Evolutionary conservation across 2,797 vertebrate genomes (phyloP).

Genomic region (Pangasius macronema): DNA sequence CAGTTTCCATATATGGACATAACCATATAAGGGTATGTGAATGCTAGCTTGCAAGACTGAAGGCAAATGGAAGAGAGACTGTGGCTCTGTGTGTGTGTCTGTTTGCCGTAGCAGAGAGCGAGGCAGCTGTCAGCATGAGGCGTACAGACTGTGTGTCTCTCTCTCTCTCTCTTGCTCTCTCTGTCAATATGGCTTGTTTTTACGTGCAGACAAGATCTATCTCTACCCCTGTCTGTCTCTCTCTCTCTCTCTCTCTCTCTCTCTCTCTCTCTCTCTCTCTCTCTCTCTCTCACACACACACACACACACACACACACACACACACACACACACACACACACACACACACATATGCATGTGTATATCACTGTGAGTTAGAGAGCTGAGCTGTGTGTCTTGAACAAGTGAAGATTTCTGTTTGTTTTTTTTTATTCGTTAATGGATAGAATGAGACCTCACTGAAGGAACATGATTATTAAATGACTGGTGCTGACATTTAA

Average conservation of each 20-base stretch:
- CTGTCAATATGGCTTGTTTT: constrained; percentile 27
- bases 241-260: constrained; percentile 11
- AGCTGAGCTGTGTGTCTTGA: constrained; percentile 1
- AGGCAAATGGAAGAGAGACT: not conserved
- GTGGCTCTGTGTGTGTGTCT: constrained; percentile 7
- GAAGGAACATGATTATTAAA: constrained; percentile 8
- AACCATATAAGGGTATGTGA: constrained; percentile 23
- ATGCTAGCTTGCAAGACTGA: not conserved
- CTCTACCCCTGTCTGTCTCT: constrained; percentile 7
- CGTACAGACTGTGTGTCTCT: not conserved
- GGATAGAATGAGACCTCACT: not conserved
- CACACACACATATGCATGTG: not conserved
- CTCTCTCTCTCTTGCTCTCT: not conserved
- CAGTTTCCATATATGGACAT: constrained; percentile 25
- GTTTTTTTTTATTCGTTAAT: constrained; percentile 3
- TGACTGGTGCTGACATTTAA: constrained; percentile 18
- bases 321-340: not conserved
- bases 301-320: not conserved
- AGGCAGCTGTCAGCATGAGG: constrained; percentile 12
- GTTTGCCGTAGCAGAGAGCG: not conserved
- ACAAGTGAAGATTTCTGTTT: not conserved
- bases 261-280: not conserved
- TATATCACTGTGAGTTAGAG: constrained; percentile 20
- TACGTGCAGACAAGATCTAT: not conserved
- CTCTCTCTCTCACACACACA: not conserved